These are phyloP conservation scores for Elegia similella DNA, from an alignment of 2,888 invertebrate genomes.

Conservation along the genomic window DNA sequence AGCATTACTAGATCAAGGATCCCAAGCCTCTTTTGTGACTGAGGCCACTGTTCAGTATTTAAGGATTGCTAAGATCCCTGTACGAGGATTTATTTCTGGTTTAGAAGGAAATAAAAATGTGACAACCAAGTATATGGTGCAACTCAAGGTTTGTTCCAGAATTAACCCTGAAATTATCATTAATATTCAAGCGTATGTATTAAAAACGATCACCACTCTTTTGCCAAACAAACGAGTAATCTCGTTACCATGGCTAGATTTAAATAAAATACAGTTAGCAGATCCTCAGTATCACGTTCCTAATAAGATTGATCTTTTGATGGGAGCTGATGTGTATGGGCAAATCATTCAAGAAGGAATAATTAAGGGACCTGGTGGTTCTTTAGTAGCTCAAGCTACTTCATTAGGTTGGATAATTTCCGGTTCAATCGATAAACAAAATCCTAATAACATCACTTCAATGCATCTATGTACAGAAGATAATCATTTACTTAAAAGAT, in stretches of 20 bases:
- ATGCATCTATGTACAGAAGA: not conserved
- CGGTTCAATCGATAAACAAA: not conserved
- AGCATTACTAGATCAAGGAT: not conserved
- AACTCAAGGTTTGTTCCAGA: not conserved
- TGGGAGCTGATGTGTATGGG: conserved; percentile 13
- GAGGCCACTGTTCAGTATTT: not conserved
- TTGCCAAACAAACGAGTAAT: conserved; percentile 8
- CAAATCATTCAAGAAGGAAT: conserved; percentile 13
- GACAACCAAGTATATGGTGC: not conserved
- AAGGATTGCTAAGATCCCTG: not conserved
- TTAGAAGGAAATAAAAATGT: not conserved
- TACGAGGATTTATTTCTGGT: not conserved
- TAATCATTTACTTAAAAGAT: not conserved
- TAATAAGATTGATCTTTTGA: conserved; percentile 7
- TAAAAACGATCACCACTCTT: conserved; percentile 9
- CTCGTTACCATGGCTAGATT: not conserved
- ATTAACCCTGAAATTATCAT: not conserved
- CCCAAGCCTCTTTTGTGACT: not conserved
- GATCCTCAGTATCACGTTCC: conserved; percentile 14
- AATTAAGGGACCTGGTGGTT: not conserved
- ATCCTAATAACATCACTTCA: not conserved
- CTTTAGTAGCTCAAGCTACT: not conserved
- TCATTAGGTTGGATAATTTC: conserved; percentile 1
- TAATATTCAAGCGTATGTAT: conserved; percentile 3
- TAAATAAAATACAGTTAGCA: conserved; percentile 5